Evolutionary conservation across 2,888 invertebrate genomes (phyloP).

Genomic region (Sarcophaga rosellei): DNA sequence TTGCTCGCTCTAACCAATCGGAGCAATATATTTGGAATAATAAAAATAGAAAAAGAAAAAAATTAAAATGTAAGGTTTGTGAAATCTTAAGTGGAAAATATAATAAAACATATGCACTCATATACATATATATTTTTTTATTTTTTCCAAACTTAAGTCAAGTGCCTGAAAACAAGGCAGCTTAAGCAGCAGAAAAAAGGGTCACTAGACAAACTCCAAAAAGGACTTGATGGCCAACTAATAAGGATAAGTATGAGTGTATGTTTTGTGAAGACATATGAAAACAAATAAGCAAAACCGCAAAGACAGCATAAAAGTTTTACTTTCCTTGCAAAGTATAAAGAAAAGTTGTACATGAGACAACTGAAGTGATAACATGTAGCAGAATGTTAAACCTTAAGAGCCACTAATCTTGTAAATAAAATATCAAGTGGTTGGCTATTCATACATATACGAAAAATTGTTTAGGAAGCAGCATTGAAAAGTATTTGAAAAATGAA

Average conservation of each 20-base stretch:
- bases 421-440: constrained; percentile 76
- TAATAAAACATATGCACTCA: neutral
- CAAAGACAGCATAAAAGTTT: constrained; percentile 23
- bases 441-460: neutral
- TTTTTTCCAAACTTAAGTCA: neutral
- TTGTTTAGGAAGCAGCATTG: neutral
- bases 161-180: constrained; percentile 21
- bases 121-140: constrained; percentile 11
- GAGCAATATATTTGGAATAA: constrained; percentile 1
- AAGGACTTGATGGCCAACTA: constrained; percentile 47
- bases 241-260: constrained; percentile 4
- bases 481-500: neutral
- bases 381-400: constrained; percentile 53
- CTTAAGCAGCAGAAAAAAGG: constrained; percentile 51
- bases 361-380: constrained; percentile 21
- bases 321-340: constrained; percentile 11
- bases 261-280: neutral
- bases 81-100: constrained; percentile 9
- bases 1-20: constrained; percentile 4
- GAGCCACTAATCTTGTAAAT: constrained; percentile 73
- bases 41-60: too few species aligned
- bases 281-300: neutral
- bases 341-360: neutral
- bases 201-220: constrained; percentile 42
- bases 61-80: too few species aligned